These are phyloP conservation scores for Adrianichthys oophorus DNA, from an alignment of 2,797 vertebrate species.

Conservation along the genomic window DNA sequence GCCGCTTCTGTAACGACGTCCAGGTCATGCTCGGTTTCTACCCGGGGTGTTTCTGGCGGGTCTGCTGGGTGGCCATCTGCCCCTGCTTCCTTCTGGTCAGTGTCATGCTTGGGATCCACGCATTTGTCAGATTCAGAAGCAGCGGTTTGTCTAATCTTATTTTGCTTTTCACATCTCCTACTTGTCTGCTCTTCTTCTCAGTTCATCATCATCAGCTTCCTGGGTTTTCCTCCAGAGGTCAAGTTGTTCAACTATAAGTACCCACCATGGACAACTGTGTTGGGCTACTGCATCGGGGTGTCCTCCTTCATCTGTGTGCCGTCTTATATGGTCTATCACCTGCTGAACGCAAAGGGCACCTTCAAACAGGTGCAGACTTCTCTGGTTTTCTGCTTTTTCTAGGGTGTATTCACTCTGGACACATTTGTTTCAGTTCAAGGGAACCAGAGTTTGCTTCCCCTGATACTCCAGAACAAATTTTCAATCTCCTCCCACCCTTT, in stretches of 20 bases:
- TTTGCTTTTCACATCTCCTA: not conserved
- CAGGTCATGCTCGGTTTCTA: conserved; percentile 93
- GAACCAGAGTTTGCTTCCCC: too few species aligned
- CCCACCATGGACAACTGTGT: conserved; percentile 88
- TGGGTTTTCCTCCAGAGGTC: conserved; percentile 88
- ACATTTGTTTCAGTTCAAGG: too few species aligned
- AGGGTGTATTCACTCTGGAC: too few species aligned
- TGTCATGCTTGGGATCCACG: conserved; percentile 15
- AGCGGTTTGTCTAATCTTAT: not conserved
- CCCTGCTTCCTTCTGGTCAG: conserved; percentile 95
- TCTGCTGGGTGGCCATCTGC: conserved; percentile 95
- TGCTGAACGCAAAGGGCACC: conserved; percentile 88
- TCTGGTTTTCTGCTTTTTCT: not conserved
- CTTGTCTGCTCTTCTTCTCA: conserved; percentile 45
- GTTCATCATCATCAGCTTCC: conserved; percentile 96
- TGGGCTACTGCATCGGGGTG: conserved; percentile 94
- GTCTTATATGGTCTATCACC: conserved; percentile 87
- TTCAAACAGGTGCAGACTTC: conserved; percentile 85
- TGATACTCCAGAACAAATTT: too few species aligned
- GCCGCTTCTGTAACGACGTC: conserved; percentile 90
- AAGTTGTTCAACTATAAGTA: conserved; percentile 89
- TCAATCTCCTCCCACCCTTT: not conserved
- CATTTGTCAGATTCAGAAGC: not conserved
- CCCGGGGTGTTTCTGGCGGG: conserved; percentile 91
- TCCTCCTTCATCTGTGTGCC: conserved; percentile 96